phyloP scores from a whole-genome alignment of 2,888 invertebrate species.

The Andrena bicolor region DNA sequence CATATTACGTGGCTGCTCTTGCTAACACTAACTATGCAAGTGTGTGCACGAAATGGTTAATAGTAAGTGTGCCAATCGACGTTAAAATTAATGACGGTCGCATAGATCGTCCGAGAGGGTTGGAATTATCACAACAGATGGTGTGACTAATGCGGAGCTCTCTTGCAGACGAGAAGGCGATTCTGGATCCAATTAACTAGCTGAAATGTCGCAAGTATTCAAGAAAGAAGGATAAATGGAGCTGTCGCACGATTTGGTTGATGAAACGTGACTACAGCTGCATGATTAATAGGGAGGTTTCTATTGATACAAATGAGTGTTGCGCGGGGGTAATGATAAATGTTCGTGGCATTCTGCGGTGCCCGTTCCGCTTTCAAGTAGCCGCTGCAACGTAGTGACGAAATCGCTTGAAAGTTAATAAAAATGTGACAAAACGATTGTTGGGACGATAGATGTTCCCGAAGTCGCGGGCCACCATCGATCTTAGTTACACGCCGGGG shows the following conservation, averaged over 20 bases:
- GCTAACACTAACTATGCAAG: neutral
- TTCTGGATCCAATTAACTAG: neutral
- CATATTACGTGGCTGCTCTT: constrained; percentile 4
- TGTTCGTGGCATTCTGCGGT: neutral
- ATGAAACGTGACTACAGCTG: no score
- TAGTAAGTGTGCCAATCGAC: neutral
- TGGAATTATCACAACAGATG: neutral
- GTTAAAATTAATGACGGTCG: constrained; percentile 1
- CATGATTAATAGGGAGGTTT: no score
- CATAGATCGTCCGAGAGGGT: neutral
- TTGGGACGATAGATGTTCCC: constrained; percentile 22
- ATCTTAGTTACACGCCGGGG: constrained; percentile 65
- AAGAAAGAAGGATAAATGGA: no score
- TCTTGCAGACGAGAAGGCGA: neutral
- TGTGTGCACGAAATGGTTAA: neutral
- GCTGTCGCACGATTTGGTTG: no score
- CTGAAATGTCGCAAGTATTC: neutral
- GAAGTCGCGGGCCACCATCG: constrained; percentile 55
- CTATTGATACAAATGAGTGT: no score
- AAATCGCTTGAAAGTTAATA: constrained; percentile 16
- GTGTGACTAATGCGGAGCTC: neutral
- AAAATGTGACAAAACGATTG: constrained; percentile 38
- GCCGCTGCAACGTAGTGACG: neutral
- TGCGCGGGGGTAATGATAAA: neutral
- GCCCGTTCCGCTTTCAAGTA: neutral